Percentiles rank a stretch among this genome's conserved stretches.
These are phyloP conservation scores for Tiliacea citrago DNA, from an alignment of 2,888 invertebrate genomes.

Conservation along the genomic window DNA sequence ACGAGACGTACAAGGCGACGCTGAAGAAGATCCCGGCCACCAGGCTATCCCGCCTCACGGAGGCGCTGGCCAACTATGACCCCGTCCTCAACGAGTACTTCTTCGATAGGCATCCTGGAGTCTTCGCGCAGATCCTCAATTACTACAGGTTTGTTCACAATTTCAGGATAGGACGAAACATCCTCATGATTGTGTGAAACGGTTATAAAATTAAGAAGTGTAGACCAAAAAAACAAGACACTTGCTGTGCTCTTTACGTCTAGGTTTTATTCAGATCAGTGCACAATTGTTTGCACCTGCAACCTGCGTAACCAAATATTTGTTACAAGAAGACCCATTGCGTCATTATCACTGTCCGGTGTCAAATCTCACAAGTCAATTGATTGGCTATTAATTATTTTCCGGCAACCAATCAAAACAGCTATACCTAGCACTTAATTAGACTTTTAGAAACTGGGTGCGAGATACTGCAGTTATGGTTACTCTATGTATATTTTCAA, in stretches of 20 bases:
- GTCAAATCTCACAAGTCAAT: not conserved
- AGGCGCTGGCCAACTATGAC: slow-evolving; percentile 99
- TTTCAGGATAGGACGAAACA: too few relatives aligned
- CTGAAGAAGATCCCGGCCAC: slow-evolving; percentile 99
- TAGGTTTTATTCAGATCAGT: not conserved
- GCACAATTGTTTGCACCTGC: too few relatives aligned
- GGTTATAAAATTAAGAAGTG: not conserved
- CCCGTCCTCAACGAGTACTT: slow-evolving; percentile 99
- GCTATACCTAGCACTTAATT: not conserved
- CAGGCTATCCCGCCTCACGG: slow-evolving; percentile 97
- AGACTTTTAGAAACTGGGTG: not conserved
- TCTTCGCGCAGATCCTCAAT: slow-evolving; percentile 98
- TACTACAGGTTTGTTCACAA: slow-evolving; percentile 94
- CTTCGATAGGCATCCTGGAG: slow-evolving; percentile 99
- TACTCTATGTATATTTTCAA: not conserved
- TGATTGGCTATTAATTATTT: not conserved
- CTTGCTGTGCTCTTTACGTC: not conserved
- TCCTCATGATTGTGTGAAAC: too few relatives aligned
- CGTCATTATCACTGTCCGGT: not conserved
- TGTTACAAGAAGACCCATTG: too few relatives aligned
- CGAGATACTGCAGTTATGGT: not conserved
- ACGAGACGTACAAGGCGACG: slow-evolving; percentile 99
- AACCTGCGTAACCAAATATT: not conserved
- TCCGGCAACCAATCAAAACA: not conserved
- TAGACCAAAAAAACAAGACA: not conserved